Conservation (phyloP, 2,797 vertebrate species). For the Champsocephalus esox region DNA sequence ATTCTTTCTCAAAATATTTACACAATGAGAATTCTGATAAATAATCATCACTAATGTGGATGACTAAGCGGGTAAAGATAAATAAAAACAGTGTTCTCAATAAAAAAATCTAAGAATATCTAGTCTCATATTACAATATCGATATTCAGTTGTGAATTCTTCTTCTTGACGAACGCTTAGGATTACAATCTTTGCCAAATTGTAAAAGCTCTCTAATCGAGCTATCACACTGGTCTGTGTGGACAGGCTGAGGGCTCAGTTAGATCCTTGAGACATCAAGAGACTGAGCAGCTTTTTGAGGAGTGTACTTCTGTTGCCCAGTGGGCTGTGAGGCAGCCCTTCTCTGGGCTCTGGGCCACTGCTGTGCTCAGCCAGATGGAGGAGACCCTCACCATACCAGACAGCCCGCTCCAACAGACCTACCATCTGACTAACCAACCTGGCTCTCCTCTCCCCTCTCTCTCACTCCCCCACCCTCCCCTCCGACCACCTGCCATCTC, state of each 20-base stretch:
- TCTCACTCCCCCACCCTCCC: constrained; percentile 39
- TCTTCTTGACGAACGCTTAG: not conserved
- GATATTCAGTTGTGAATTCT: not conserved
- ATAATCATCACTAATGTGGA: too few species aligned
- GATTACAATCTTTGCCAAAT: not conserved
- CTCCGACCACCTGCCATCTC: constrained; percentile 49
- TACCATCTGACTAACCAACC: constrained; percentile 78
- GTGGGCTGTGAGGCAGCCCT: constrained; percentile 45
- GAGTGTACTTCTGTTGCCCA: constrained; percentile 43
- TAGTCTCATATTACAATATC: too few species aligned
- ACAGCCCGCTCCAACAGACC: constrained; percentile 66
- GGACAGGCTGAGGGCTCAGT: not conserved
- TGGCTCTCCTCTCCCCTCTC: constrained; percentile 46
- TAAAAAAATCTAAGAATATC: too few species aligned
- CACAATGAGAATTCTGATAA: too few species aligned
- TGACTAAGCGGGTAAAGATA: too few species aligned
- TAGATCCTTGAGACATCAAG: constrained; percentile 12
- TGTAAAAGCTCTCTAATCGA: not conserved
- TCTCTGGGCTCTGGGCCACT: constrained; percentile 56
- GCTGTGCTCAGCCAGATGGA: constrained; percentile 77
- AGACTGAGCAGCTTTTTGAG: constrained; percentile 33
- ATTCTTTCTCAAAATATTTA: too few species aligned
- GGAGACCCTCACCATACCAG: constrained; percentile 71
- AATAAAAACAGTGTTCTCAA: too few species aligned
- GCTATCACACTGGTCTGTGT: not conserved